Evolutionary conservation across 2,888 invertebrate species (phyloP), one percentile per base, ranked within the genome.

Genomic region (Encarsia formosa): DNA sequence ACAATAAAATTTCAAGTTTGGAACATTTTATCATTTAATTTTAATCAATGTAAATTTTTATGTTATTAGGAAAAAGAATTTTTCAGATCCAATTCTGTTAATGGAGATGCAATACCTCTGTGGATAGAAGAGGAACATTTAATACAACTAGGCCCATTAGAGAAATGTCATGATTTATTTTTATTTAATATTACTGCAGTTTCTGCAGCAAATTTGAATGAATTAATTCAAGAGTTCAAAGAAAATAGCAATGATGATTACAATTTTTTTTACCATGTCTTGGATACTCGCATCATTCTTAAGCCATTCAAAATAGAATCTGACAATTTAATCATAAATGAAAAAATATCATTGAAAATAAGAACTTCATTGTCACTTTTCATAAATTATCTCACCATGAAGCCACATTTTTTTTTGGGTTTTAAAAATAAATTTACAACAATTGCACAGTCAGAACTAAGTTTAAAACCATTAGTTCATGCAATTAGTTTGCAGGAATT

Each of bases 161-260:
- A 64, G 6, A 60, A 52, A 20, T 73, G 69, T 44, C 56, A 61
- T 9, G 67, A 69, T 42, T 59, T 72, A 51, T 84, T 81, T 65
- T 61, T 80, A 1, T 71, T 85, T 4, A 79, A 77, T 57, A 75
- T 85, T 23, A 74, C 78, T 24, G 77, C 83, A 18, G 78, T 79
- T 20, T 74, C 76, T 8, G 78, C 80, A 0, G 77, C 77, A 50
- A 82, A 84, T 65, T 62, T 84, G 31, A 79, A 83, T 57, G 58
- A 78, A 62, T 67, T 69, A 47, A 54, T 58, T 13, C 49, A 59
- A 15, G 58, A 63, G 22, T 50, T 43, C 32, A 46, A 54, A 22
- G 35, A 59, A 18, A 56, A 61, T n/a, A 41, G 42, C 6, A 56
- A 57, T 11, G 55, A 50, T 26, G 53, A 63, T 40, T 63, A 68